A percentile compares a stretch with the other conserved stretches of the same genome.
Conservation (phyloP, 2,113 vertebrate genomes). For the Tylochromis polylepis region DNA sequence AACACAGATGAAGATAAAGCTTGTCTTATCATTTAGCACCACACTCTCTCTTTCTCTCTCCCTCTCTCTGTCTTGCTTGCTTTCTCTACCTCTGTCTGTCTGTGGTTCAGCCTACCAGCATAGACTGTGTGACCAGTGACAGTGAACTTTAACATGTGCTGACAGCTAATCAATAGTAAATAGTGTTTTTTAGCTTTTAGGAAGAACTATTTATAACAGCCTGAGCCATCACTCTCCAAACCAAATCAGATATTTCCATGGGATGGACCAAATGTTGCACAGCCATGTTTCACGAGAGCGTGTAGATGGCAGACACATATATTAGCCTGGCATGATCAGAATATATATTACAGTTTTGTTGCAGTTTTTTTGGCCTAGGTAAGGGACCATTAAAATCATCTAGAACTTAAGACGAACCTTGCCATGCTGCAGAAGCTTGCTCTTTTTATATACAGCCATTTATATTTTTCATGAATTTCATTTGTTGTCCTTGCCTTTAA, state of each 20-base stretch:
- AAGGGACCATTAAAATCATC: neutral
- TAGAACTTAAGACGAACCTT: neutral
- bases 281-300: neutral
- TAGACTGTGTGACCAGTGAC: conserved; percentile 48
- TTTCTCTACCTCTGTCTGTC: neutral
- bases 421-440: neutral
- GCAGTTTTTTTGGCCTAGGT: neutral
- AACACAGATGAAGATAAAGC: neutral
- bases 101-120: neutral
- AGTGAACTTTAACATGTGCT: conserved; percentile 62
- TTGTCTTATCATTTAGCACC: neutral
- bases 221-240: conserved; percentile 50
- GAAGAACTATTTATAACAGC: conserved; percentile 63
- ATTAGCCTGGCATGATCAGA: neutral
- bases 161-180: conserved; percentile 74
- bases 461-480: neutral
- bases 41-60: neutral
- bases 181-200: conserved; percentile 74
- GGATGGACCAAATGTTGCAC: conserved; percentile 27
- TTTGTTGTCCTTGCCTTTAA: neutral
- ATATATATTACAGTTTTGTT: neutral
- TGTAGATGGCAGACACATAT: neutral
- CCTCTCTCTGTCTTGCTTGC: neutral
- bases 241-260: conserved; percentile 65
- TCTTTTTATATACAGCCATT: neutral